A percentile compares a stretch with the other conserved stretches of the same genome.
Evolutionary conservation across 2,888 invertebrate species (phyloP).

Genomic region (Platynereis dumerilii): DNA sequence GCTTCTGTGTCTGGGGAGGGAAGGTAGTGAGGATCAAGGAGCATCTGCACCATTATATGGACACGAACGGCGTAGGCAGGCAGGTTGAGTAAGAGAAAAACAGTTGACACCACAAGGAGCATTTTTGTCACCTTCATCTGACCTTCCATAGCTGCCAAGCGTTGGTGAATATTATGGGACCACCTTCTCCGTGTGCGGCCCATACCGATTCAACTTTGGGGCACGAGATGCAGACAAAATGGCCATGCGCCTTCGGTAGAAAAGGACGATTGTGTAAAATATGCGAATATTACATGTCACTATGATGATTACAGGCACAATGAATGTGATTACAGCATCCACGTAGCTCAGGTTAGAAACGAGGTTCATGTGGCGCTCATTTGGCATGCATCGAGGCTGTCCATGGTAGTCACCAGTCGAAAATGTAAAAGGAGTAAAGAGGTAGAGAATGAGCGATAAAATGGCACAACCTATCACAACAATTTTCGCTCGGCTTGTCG

Average conservation of each 20-base stretch:
- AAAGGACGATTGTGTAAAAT: conserved; percentile 69
- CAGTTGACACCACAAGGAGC: conserved; percentile 13
- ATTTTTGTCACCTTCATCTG: conserved; percentile 13
- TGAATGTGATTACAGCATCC: conserved; percentile 77
- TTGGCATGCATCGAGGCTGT: conserved; percentile 5
- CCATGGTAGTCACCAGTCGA: conserved; percentile 18
- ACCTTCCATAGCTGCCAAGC: neutral
- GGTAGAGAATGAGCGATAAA: conserved; percentile 46
- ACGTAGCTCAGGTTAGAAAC: conserved; percentile 49
- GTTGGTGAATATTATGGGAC: neutral
- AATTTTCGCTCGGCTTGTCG: conserved; percentile 51
- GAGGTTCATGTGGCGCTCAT: neutral
- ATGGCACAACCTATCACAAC: conserved; percentile 46
- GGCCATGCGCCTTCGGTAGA: conserved; percentile 36
- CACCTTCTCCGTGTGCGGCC: neutral
- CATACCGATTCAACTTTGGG: neutral
- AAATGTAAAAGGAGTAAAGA: conserved; percentile 43
- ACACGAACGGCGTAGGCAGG: conserved; percentile 11
- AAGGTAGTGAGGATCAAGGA: neutral
- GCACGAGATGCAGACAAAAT: conserved; percentile 3
- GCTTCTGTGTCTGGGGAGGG: neutral
- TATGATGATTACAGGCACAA: conserved; percentile 76
- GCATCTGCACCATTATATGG: conserved; percentile 6
- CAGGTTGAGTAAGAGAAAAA: conserved; percentile 14
- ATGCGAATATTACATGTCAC: conserved; percentile 77